Evolutionary conservation across 2,113 vertebrate genomes (phyloP), one percentile per base, ranked within the genome.

Genomic region (Chascanopsetta lugubris): DNA sequence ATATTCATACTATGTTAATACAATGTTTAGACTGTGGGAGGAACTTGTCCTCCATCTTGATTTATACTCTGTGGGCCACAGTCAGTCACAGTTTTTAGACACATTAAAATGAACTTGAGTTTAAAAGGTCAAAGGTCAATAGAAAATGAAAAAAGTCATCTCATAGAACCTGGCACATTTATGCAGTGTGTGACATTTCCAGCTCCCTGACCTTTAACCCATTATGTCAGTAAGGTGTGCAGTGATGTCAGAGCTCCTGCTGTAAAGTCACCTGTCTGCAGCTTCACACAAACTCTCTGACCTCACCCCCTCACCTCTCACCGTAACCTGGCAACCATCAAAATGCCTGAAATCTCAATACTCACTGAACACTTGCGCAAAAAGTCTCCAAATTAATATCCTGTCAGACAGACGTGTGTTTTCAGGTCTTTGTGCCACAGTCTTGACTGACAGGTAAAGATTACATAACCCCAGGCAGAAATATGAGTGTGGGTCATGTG

Each of bases 291-390:
- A 34, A 57, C 61, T 40, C 61, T 58, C 22, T 59, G 58, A 58
- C 43, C 60, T 46, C 8, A 22, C 53, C 61, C 56, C 72, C 62
- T 80, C 80, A n/a, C n/a, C n/a, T n/a, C n/a, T n/a, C 55, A 29
- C n/a, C 0, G 69, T 84, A 77, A 69, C 88, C 55, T 36, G 38
- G 82, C 77, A 88, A 87, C 85, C 24, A 71, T 69, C 72, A 77
- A 82, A 84, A 85, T 72, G 82, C 51, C 55, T 21, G 36, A 22
- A 50, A 50, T 46, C 59, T 22, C 1, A 26, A 53, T 68, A 61
- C 36, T 66, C 55, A 60, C 50, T 55, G 61, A 70, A 58, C 54
- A 36, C 29, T 67, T 67, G 75, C 85, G 69, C 59, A 72, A 67
- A 46, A 67, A 76, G 77, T 29, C 68, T 46, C 49, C 49, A 30